Percentiles rank a stretch among this genome's conserved stretches.
Conservation (phyloP, 30 jellyfish, hydroid and myxozoan genomes). For the Chironex yamaguchii region DNA sequence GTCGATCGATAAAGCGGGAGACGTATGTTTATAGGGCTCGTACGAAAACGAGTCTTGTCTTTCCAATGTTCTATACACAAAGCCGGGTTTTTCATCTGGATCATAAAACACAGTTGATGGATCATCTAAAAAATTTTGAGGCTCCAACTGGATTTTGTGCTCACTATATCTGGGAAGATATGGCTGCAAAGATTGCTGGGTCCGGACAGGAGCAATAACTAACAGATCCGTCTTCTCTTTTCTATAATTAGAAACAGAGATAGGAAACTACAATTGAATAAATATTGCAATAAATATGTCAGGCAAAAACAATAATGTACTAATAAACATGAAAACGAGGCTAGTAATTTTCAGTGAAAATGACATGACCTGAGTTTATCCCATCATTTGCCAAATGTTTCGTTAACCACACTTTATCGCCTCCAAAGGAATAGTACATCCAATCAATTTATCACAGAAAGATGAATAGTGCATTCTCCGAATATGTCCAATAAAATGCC, state of each 20-base stretch:
- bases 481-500: no score
- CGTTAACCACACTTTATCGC: no score
- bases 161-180: slow-evolving; percentile 77
- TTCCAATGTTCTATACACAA: slow-evolving; percentile 77
- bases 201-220: background rate
- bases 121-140: slow-evolving; percentile 78
- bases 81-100: slow-evolving; percentile 97
- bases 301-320: no score
- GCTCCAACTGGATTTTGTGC: slow-evolving; percentile 92
- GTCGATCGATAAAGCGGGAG: slow-evolving; percentile 18
- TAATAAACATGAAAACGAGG: no score
- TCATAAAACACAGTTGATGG: slow-evolving; percentile 98
- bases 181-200: background rate
- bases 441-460: no score
- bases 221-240: background rate
- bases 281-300: no score
- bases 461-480: no score
- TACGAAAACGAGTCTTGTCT: background rate
- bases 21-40: slow-evolving; percentile 28
- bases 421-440: no score
- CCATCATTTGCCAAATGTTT: no score
- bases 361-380: no score
- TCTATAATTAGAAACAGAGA: background rate
- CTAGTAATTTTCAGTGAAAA: no score
- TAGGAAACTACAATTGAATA: no score